Evolutionary conservation across 2,113 vertebrate genomes (phyloP), one percentile per base, ranked within the genome.

Genomic region (Pycnonotus jocosus): DNA sequence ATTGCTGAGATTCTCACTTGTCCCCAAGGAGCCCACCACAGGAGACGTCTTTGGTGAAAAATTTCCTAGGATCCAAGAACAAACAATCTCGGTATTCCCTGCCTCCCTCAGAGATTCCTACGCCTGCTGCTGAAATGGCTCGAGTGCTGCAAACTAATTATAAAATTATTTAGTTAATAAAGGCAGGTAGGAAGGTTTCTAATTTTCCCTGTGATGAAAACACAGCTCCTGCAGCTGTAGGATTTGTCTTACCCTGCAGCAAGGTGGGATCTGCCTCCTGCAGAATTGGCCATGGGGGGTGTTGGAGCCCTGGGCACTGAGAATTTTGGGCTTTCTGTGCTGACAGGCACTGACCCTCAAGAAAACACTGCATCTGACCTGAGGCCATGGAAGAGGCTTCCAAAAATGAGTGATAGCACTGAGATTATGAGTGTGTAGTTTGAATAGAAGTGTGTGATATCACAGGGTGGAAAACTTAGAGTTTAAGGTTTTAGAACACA

Each of bases 141-240:
- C 2, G 18, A 92, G 79, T 20, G 31, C 50, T 77, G 62, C 71
- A 62, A 86, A 77, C 31, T 88, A 93, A 93, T 94, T 96, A 90
- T 69, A 88, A 93, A 92, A 92, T 86, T 95, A 95, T 95, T 92
- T 93, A 48, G 74, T 80, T 92, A 93, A 93, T 93, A 92, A 77
- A 93, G 74, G 66, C 88, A 82, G 88, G 85, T 93, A 95, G 58
- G 66, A 85, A 94, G 82, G 30, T 77, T 92, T 90, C 53, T 85
- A 79, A 82, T 81, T 90, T 92, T 76, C 65, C 66, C 78, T 87
- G 17, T 1, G 3, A 88, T 33, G 40, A 44, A 44, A 87, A 47
- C n/a, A 57, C 78, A n/a, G n/a, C n/a, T 93, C 31, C 27, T n/a
- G n/a, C n/a, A 85, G 87, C 57, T 68, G 65, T 7, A 91, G 82